phyloP scores from a whole-genome alignment of 2,797 vertebrate genomes.

The Eulemur mongoz region DNA sequence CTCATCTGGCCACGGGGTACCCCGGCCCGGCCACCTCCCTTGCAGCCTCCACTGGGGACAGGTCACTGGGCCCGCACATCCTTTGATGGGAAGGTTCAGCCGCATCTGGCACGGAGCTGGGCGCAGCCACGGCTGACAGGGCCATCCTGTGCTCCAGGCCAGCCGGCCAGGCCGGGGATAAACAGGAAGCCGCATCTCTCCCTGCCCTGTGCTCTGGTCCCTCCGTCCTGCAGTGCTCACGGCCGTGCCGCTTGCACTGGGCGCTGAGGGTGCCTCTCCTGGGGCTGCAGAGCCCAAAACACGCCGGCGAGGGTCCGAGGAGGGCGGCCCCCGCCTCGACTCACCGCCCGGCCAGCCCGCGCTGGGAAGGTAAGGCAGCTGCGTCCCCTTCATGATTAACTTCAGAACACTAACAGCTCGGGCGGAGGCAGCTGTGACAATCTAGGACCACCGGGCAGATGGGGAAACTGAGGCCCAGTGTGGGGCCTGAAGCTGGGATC shows the following conservation, averaged over 20 bases:
- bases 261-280: not conserved
- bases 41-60: fast-evolving
- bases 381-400: fast-evolving
- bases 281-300: not conserved
- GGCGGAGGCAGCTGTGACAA: not conserved
- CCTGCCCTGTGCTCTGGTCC: fast-evolving
- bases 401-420: not conserved
- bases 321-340: not conserved
- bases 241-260: not conserved
- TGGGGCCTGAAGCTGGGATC: not conserved
- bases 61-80: not conserved
- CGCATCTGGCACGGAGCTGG: not conserved
- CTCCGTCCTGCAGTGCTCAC: conserved; percentile 12
- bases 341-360: fast-evolving
- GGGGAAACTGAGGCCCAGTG: conserved; percentile 19
- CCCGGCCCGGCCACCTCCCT: not conserved
- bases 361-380: conserved; percentile 45
- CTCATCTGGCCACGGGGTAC: fast-evolving
- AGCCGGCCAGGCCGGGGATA: not conserved
- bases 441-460: fast-evolving
- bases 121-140: not conserved
- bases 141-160: not conserved
- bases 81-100: not conserved
- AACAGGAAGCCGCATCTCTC: conserved; percentile 72
- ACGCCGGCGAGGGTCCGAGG: not conserved